Base-by-base conservation (phyloP, 2,888 invertebrate species). In the Xestia ashworthii region DNA sequence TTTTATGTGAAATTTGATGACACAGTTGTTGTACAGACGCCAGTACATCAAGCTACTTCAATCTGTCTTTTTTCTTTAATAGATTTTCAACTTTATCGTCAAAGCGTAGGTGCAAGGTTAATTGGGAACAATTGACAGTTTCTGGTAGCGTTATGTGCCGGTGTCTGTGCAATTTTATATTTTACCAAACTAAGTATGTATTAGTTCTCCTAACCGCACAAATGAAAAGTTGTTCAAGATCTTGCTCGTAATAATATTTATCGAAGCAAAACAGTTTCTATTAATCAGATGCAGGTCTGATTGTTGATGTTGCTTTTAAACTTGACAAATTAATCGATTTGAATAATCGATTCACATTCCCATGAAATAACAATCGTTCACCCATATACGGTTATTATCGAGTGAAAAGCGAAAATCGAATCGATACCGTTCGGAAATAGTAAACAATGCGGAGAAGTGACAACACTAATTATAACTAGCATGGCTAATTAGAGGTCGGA, bases 381-480 rank as follows among this genome's bases (percentile, higher is more conserved):
- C 87, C 89, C 79, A 84, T 86, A 84, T 86, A 87, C 67, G 78
- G 84, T 70, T 60, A 69, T 64, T 66, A 80, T 41, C 64, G 71
- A 87, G 87, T 85, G 90, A 90, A 91, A 90, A 90, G 83, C 84
- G 88, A 89, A 90, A 91, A 89, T 86, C 86, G 67, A 83, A 85
- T 88, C 83, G 75, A 89, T 88, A 85, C 76, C 80, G 87, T 89
- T 90, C 83, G 82, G 88, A 88, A 90, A 90, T 83, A 74, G 74
- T 62, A 77, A 78, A 89, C 89, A 89, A 89, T 89, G 87, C 73
- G 78, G 80, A 82, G 85, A 87, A 87, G 87, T 87, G 87, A 85
- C 87, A 86, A 86, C 82, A 84, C 76, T 86, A 88, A 90, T 90
- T 89, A 90, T 78, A 82, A 76, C 67, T 71, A 81, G 55, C 74